Percentiles rank a stretch among this genome's conserved stretches.
Conservation (phyloP, 1,140 invertebrate species). For the Lineus longissimus region DNA sequence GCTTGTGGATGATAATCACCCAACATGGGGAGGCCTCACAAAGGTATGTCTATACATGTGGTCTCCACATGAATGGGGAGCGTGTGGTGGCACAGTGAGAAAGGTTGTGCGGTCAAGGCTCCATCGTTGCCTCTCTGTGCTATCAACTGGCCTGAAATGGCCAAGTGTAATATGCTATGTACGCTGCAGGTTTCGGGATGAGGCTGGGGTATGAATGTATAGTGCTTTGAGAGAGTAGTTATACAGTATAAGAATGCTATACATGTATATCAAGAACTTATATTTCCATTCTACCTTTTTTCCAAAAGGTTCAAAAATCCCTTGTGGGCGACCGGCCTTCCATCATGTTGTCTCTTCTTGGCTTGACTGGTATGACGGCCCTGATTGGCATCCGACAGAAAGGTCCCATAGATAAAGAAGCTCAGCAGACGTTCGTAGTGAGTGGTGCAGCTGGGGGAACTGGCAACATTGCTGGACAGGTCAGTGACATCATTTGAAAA, state of each 20-base stretch:
- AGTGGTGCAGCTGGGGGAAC: slow-evolving; percentile 48
- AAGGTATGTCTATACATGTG: no score
- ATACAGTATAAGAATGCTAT: no score
- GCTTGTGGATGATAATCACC: background rate
- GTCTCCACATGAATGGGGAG: no score
- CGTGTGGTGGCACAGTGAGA: no score
- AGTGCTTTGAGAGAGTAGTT: no score
- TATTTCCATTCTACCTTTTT: no score
- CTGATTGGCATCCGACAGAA: slow-evolving; percentile 38
- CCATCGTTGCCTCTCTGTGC: background rate
- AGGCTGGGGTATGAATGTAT: no score
- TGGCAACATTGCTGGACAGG: slow-evolving; percentile 49
- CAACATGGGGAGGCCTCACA: background rate
- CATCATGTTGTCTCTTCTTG: slow-evolving; percentile 29
- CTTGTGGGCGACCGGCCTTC: slow-evolving; percentile 20
- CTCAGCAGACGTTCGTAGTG: slow-evolving; percentile 43
- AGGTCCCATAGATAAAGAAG: slow-evolving; percentile 33
- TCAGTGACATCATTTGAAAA: slow-evolving; percentile 12
- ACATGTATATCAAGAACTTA: no score
- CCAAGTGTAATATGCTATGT: no score
- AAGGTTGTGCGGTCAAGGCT: background rate
- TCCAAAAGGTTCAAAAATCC: background rate
- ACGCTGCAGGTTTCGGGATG: no score
- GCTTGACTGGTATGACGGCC: slow-evolving; percentile 38
- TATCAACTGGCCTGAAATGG: no score